Evolutionary conservation across 2,113 vertebrate species (phyloP), one percentile per base, ranked within the genome.

Genomic region (Dascyllus trimaculatus): DNA sequence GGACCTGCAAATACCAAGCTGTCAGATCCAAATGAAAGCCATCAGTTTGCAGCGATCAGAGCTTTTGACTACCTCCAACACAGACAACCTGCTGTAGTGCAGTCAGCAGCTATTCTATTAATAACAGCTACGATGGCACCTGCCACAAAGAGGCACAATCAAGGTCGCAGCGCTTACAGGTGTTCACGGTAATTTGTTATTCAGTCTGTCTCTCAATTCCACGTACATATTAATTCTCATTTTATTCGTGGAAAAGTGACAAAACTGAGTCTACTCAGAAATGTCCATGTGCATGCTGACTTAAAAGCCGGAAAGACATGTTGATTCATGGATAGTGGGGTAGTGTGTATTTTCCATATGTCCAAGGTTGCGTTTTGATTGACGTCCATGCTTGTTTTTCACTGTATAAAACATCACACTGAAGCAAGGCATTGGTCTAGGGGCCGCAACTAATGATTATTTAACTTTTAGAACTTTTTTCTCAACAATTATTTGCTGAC

Each of bases 11-110:
- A 91, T 90, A 90, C 84, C 82, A 85, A 88, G 85, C 91, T 90
- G 88, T 90, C 91, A 85, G 65, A 74, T 79, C 83, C 85, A 92
- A 93, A 91, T 92, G 90, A 90, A 88, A 87, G 86, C 81, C 78
- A 91, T 93, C 92, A 93, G 90, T 91, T 86, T 85, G 76, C 63
- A 77, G 81, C 81, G 64, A 91, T 90, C 89, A 81, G 79, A 89
- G 75, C 72, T 71, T 79, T 63, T 75, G 80, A 87, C 81, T 77
- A 73, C 75, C 78, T 86, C 75, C 67, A 70, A 88, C 80, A 75
- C 71, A 76, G 85, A 82, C 45, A 80, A 58, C 76, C 85, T 77
- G 85, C 79, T 66, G 75, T 71, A 84, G 79, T 72, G 76, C 77
- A 84, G 80, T 82, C 82, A 63, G 81, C 80, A 84, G 72, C 61